Percentiles rank a stretch among this genome's conserved stretches.
Evolutionary conservation across 1,140 invertebrate genomes (phyloP).

Genomic region (Nasonia longicornis): DNA sequence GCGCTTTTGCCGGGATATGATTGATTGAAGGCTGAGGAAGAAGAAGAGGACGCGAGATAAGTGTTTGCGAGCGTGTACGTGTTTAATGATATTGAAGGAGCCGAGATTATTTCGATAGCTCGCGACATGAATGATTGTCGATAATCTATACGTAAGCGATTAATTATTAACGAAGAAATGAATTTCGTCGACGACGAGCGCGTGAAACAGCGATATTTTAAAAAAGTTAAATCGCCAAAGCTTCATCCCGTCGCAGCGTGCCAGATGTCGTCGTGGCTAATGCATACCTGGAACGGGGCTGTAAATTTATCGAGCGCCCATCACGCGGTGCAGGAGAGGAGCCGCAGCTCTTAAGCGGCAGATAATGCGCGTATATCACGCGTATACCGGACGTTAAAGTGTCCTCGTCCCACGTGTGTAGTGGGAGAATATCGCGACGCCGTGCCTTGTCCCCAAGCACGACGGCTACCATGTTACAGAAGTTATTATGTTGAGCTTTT

Average conservation of each 20-base stretch:
- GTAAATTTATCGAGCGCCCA: constrained; percentile 63
- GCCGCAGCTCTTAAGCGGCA: constrained; percentile 55
- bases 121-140: too few species aligned
- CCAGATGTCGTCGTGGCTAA: constrained; percentile 44
- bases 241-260: too few species aligned
- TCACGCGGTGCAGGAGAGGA: constrained; percentile 42
- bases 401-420: background rate
- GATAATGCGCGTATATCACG: constrained; percentile 57
- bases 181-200: background rate
- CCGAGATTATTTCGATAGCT: too few species aligned
- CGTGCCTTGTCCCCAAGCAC: too few species aligned
- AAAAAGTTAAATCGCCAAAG: background rate
- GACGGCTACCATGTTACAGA: too few species aligned
- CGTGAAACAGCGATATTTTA: background rate
- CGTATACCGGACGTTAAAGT: background rate
- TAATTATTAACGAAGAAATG: too few species aligned
- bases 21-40: background rate
- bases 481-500: too few species aligned
- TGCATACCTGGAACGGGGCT: constrained; percentile 55
- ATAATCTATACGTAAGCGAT: too few species aligned
- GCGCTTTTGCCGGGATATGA: background rate
- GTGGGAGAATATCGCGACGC: background rate
- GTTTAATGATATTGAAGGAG: too few species aligned
- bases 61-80: too few species aligned
- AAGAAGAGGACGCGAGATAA: too few species aligned